phyloP scores from a whole-genome alignment of 2,888 invertebrate species.

The Mythimna ferrago region DNA sequence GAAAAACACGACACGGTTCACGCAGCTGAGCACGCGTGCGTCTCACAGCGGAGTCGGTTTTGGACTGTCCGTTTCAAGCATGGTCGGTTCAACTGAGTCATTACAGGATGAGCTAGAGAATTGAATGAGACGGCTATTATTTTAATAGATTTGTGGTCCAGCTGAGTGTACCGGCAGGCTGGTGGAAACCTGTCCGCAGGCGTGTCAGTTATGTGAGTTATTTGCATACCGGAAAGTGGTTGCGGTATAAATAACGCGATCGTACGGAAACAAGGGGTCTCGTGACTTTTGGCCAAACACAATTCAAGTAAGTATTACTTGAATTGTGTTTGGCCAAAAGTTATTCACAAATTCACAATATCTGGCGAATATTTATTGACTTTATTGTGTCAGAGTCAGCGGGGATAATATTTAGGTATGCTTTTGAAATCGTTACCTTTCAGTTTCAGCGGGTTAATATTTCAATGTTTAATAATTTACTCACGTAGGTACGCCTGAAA shows the following conservation, averaged over 20 bases:
- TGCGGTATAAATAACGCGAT: slow-evolving; percentile 50
- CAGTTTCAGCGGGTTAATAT: slow-evolving; percentile 26
- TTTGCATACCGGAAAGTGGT: slow-evolving; percentile 62
- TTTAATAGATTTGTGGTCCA: slow-evolving; percentile 66
- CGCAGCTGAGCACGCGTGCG: slow-evolving; percentile 55
- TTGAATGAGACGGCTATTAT: slow-evolving; percentile 66
- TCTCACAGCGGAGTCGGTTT: slow-evolving; percentile 43
- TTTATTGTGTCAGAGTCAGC: slow-evolving; percentile 12
- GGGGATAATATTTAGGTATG: slow-evolving; percentile 2
- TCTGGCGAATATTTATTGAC: slow-evolving; percentile 32
- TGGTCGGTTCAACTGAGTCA: slow-evolving; percentile 55
- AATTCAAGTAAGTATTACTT: too few relatives aligned
- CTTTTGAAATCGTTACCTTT: slow-evolving; percentile 6
- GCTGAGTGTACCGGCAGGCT: slow-evolving; percentile 42
- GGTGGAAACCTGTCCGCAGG: slow-evolving; percentile 57
- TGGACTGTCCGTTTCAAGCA: slow-evolving; percentile 63
- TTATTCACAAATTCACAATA: slow-evolving; percentile 27
- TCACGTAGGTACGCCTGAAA: slow-evolving; percentile 23
- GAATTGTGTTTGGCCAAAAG: slow-evolving; percentile 34
- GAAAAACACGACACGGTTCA: slow-evolving; percentile 49
- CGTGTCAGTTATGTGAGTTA: slow-evolving; percentile 53
- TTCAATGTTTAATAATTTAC: slow-evolving; percentile 19
- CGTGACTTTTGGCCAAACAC: too few relatives aligned
- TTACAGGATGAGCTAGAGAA: slow-evolving; percentile 61
- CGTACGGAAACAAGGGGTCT: slow-evolving; percentile 43